Evolutionary conservation across 2,888 invertebrate species (phyloP).

Genomic region (Leptopterna dolabrata): DNA sequence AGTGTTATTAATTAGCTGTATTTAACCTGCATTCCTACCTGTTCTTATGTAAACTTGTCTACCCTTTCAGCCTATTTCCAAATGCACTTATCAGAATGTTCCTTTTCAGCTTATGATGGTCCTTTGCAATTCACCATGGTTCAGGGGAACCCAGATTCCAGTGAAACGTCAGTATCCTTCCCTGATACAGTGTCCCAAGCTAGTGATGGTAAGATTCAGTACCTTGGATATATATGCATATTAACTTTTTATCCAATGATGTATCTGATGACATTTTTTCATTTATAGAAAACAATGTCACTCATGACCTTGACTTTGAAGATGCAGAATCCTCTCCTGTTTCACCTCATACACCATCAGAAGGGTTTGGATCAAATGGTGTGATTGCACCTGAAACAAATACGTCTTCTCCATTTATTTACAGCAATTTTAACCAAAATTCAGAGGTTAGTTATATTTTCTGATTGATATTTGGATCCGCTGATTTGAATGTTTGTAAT

Average conservation of each 20-base stretch:
- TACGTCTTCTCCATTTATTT: slow-evolving; percentile 58
- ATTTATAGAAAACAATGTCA: slow-evolving; percentile 45
- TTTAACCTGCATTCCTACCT: too few species aligned
- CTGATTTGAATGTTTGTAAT: too few species aligned
- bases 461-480: too few species aligned
- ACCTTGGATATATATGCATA: background rate
- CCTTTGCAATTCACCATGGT: slow-evolving; percentile 88
- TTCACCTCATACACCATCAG: slow-evolving; percentile 67
- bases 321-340: slow-evolving; percentile 75
- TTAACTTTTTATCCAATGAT: background rate
- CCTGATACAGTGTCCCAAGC: slow-evolving; percentile 51
- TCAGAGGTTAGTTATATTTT: slow-evolving; percentile 59
- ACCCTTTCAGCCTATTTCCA: too few species aligned
- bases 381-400: slow-evolving; percentile 60
- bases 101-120: slow-evolving; percentile 80
- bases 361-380: slow-evolving; percentile 56
- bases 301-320: slow-evolving; percentile 62
- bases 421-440: slow-evolving; percentile 55
- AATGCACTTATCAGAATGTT: too few species aligned
- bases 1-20: too few species aligned
- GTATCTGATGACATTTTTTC: background rate
- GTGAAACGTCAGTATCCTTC: slow-evolving; percentile 54
- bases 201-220: slow-evolving; percentile 55
- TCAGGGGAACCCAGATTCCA: slow-evolving; percentile 76
- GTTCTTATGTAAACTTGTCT: too few species aligned